Evolutionary conservation across 2,888 invertebrate species (phyloP), one percentile per base, ranked within the genome.

Genomic region (Napeogenes inachia): DNA sequence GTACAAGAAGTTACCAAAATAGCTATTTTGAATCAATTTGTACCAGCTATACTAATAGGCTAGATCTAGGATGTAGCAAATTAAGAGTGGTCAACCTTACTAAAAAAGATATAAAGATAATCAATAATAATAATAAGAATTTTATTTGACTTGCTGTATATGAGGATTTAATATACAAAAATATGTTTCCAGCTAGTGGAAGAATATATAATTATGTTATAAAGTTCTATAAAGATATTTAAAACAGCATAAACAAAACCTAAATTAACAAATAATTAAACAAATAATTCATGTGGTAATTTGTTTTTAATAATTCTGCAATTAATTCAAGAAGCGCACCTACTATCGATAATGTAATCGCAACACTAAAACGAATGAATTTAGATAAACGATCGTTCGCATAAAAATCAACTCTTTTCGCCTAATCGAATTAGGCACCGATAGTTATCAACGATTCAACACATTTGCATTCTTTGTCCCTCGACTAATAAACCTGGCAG

Each of bases 391-490:
- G 86, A 84, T 77, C 78, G 82, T 77, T 81, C 85, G 79, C 81
- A 87, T 88, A 86, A 89, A 87, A 89, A 87, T 87, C 88, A 86
- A 87, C 86, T 88, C 82, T 80, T 84, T 84, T 84, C 75, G 80
- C 80, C 86, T 89, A 89, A 90, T 89, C 89, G 88, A 89, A 90
- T 89, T 89, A 89, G 86, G 83, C 73, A 69, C 74, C 74, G 88
- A 89, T 89, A 87, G 79, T 77, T 83, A 88, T 89, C 87, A 80
- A 81, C 87, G 81, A 85, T 84, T 89, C 89, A 87, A 87, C 89
- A 88, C 88, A 81, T 88, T 88, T 86, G 88, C 85, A 84, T 86
- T 82, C 85, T 83, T 87, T 85, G 83, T 86, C 81, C 80, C 74
- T 75, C 75, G 77, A 73, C 84, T 85, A 87, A 87, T 88, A 87